Percentiles rank a stretch among this genome's conserved stretches.
phyloP scores from a whole-genome alignment of 2,113 vertebrate species.

The Stigmatopora nigra region DNA sequence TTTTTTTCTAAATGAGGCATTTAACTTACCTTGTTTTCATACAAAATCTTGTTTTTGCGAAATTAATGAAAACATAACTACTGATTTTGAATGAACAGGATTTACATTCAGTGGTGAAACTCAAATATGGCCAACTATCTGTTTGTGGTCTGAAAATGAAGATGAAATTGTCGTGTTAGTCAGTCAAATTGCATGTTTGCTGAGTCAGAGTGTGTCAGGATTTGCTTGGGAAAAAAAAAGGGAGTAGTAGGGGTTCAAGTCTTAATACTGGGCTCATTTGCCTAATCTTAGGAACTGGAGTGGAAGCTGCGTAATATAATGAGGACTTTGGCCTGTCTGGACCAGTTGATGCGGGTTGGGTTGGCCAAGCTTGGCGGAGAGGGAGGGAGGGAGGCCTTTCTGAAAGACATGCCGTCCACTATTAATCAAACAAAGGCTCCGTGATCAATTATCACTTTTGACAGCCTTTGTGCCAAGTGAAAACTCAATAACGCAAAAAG shows the following conservation, averaged over 20 bases:
- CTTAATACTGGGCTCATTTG: constrained; percentile 71
- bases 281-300: constrained; percentile 80
- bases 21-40: too few species aligned
- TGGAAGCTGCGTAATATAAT: constrained; percentile 75
- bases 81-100: constrained; percentile 7
- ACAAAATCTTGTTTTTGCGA: too few species aligned
- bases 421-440: constrained; percentile 71
- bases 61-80: too few species aligned
- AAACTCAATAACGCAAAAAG: constrained; percentile 41
- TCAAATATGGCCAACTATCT: constrained; percentile 1
- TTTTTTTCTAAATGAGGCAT: too few species aligned
- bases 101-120: neutral
- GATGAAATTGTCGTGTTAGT: constrained; percentile 14
- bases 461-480: constrained; percentile 54
- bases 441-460: constrained; percentile 63
- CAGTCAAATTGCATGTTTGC: constrained; percentile 38
- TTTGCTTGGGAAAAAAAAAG: constrained; percentile 54
- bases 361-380: neutral
- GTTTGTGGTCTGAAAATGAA: constrained; percentile 9
- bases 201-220: constrained; percentile 42
- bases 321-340: constrained; percentile 65
- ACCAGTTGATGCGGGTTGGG: constrained; percentile 38
- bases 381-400: constrained; percentile 13
- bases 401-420: constrained; percentile 75
- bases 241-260: constrained; percentile 38